Conservation (phyloP, 2,113 vertebrate genomes). For the Cyanoramphus novaezelandiae region DNA sequence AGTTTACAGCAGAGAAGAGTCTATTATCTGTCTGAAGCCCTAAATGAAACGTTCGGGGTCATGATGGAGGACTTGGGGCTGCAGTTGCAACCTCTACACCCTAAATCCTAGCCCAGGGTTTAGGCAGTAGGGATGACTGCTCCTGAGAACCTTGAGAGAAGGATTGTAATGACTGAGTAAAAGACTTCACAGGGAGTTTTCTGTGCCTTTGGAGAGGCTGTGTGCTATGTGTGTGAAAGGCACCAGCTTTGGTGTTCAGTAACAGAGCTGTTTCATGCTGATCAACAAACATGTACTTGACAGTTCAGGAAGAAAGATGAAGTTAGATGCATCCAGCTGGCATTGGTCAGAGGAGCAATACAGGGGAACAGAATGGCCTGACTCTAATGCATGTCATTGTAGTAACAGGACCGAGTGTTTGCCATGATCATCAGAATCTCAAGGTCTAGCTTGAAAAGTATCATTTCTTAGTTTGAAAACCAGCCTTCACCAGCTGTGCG, state of each 20-base stretch:
- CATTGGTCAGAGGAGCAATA: too few relatives aligned
- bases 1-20: not conserved
- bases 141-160: not conserved
- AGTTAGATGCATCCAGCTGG: not conserved
- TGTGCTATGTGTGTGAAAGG: not conserved
- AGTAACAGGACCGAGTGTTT: not conserved
- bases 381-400: not conserved
- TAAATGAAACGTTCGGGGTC: not conserved
- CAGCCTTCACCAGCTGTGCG: not conserved
- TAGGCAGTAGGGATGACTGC: not conserved
- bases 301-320: not conserved
- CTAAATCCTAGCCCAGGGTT: not conserved
- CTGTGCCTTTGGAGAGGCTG: not conserved
- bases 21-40: not conserved
- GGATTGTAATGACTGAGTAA: too few relatives aligned
- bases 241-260: not conserved
- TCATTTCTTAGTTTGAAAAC: not conserved
- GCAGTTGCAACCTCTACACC: not conserved
- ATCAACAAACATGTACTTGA: rapidly evolving
- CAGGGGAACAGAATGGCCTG: not conserved
- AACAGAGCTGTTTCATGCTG: not conserved
- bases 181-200: not conserved
- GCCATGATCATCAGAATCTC: not conserved
- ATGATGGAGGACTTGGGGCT: not conserved
- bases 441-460: not conserved